These are phyloP conservation scores for Phortica magna DNA, from an alignment of 2,888 invertebrate species.

Conservation along the genomic window DNA sequence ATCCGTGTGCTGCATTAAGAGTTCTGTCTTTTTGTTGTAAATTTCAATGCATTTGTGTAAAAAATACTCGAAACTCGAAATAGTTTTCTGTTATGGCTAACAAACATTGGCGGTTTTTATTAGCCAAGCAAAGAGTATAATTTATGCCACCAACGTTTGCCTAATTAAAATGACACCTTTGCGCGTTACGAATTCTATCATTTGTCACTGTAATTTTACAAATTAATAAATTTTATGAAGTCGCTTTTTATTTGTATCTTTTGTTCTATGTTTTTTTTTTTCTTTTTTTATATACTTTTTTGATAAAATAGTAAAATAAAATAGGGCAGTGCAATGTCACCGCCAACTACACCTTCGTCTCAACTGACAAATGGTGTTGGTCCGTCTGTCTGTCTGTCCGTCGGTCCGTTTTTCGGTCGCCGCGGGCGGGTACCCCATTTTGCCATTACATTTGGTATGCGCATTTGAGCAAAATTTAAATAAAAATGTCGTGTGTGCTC, in stretches of 20 bases:
- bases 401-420: not conserved
- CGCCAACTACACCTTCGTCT: not conserved
- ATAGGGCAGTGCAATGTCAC: not conserved
- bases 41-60: not conserved
- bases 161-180: constrained; percentile 68
- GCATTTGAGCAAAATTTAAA: constrained; percentile 12
- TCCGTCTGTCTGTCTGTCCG: not conserved
- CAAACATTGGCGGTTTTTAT: constrained; percentile 10
- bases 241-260: not conserved
- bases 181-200: constrained; percentile 66
- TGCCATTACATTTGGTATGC: not conserved
- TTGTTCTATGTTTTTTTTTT: no score
- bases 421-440: not conserved
- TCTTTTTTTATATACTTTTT: no score
- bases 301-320: not conserved
- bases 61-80: not conserved
- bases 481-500: constrained; percentile 18
- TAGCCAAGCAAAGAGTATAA: not conserved
- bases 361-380: constrained; percentile 22
- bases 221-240: constrained; percentile 63
- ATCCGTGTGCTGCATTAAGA: not conserved
- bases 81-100: not conserved
- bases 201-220: constrained; percentile 68
- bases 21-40: not conserved
- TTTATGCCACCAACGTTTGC: constrained; percentile 28